Percentiles rank a stretch among this genome's conserved stretches.
Evolutionary conservation across 2,797 vertebrate genomes (phyloP).

Genomic region (Florisuga fusca): DNA sequence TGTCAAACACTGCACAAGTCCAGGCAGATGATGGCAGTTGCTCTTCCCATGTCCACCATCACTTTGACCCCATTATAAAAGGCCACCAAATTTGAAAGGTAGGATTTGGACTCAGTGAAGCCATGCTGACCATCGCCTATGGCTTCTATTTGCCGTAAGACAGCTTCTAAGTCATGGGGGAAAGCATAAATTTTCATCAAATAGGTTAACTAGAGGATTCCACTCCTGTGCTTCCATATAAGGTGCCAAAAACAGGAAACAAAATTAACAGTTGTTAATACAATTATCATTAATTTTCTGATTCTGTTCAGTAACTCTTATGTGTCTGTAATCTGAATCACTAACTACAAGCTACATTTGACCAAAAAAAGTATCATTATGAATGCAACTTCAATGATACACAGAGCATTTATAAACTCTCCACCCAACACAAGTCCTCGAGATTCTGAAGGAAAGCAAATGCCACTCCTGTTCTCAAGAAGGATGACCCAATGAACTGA

Average conservation of each 20-base stretch:
- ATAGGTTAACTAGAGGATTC: background rate
- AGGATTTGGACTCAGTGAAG: no score
- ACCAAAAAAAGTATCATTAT: background rate
- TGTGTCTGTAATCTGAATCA: background rate
- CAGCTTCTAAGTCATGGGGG: background rate
- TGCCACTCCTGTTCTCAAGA: background rate
- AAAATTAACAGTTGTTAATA: background rate
- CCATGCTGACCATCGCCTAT: no score
- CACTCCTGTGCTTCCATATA: background rate
- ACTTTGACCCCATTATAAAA: no score
- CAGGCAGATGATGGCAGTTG: no score
- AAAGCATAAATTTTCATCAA: background rate
- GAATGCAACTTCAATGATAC: background rate
- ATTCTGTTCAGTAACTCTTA: background rate
- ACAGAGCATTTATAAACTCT: background rate
- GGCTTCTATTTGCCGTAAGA: background rate
- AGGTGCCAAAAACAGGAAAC: background rate
- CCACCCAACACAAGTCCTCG: background rate
- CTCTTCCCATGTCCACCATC: no score
- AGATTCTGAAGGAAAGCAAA: background rate
- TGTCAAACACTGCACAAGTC: no score
- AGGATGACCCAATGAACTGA: background rate
- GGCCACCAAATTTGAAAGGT: no score
- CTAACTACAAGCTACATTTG: background rate
- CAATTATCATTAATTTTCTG: background rate